Evolutionary conservation across 1,140 invertebrate species (phyloP), one percentile per base, ranked within the genome.

Genomic region (Cryptotermes secundus): DNA sequence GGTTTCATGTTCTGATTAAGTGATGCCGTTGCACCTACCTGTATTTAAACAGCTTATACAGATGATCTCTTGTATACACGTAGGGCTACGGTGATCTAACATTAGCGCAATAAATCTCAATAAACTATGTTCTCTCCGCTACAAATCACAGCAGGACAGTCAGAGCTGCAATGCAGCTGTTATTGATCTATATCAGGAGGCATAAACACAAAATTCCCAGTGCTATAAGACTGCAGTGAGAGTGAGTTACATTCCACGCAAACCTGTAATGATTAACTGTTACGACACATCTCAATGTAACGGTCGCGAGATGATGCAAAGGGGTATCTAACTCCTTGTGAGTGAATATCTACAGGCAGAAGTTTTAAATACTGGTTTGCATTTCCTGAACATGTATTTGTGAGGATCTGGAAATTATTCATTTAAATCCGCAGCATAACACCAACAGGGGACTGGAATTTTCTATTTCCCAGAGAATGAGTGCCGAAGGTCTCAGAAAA

Each of bases 61-160:
- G 9, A 16, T 72, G 26, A 31, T 72, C 6, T 19, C 45, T 22
- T 31, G 9, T 31, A 72, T 72, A n/a, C 6, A 16, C n/a, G 7
- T 31, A n/a, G 3, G 53, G 53, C 10, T n/a, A n/a, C 9, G n/a
- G 59, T 31, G 59, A 72, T 72, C 59, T 72, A 72, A 72, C 14
- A 72, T 7, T 14, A 59, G 59, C 31, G 59, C 59, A 72, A 72
- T 72, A 72, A 72, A 72, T 72, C 59, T 72, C 59, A 72, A 72
- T 72, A 72, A 72, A 72, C 59, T 31, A 31, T 72, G 59, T 72
- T 72, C 59, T n/a, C 59, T n/a, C 26, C 14, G 59, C 59, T 31
- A 72, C 59, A 72, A 72, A 72, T 72, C 59, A 72, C 31, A 26
- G 4, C 26, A 7, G 26, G 59, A 31, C 59, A 31, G n/a, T 22